Evolutionary conservation across 2,797 vertebrate genomes (phyloP).

Genomic region (Apogon talboti): DNA sequence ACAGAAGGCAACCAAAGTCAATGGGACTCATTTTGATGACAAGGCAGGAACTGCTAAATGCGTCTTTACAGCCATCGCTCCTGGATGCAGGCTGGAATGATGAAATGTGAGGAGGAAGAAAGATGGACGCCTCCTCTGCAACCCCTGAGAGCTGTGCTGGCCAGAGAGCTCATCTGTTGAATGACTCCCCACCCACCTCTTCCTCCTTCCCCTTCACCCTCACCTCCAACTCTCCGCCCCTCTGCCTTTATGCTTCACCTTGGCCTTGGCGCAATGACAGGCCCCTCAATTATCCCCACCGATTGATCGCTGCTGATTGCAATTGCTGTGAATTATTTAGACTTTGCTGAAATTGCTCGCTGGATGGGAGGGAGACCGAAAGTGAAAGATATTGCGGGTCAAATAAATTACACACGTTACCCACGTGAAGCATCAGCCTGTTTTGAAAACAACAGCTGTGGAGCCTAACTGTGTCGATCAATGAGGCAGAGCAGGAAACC

Average conservation of each 20-base stretch:
- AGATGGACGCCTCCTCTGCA: slow-evolving; percentile 60
- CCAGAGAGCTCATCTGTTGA: slow-evolving; percentile 73
- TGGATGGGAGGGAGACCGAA: slow-evolving; percentile 33
- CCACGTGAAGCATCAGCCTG: slow-evolving; percentile 34
- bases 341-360: slow-evolving; percentile 68
- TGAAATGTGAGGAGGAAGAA: slow-evolving; percentile 49
- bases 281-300: slow-evolving; percentile 77
- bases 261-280: slow-evolving; percentile 75
- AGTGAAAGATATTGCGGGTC: slow-evolving; percentile 48
- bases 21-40: slow-evolving; percentile 79
- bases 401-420: slow-evolving; percentile 62
- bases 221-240: slow-evolving; percentile 58
- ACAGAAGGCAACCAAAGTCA: slow-evolving; percentile 76
- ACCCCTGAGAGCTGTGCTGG: slow-evolving; percentile 46
- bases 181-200: slow-evolving; percentile 37
- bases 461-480: slow-evolving; percentile 51
- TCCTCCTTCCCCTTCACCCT: slow-evolving; percentile 36
- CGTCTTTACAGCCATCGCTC: slow-evolving; percentile 64
- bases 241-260: slow-evolving; percentile 58
- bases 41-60: slow-evolving; percentile 73
- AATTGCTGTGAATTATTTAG: slow-evolving; percentile 80
- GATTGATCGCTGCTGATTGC: slow-evolving; percentile 79
- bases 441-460: slow-evolving; percentile 60
- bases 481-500: slow-evolving; percentile 36
- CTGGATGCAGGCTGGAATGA: slow-evolving; percentile 50